phyloP scores from a whole-genome alignment of 2,797 vertebrate genomes.

The Loriculus beryllinus region DNA sequence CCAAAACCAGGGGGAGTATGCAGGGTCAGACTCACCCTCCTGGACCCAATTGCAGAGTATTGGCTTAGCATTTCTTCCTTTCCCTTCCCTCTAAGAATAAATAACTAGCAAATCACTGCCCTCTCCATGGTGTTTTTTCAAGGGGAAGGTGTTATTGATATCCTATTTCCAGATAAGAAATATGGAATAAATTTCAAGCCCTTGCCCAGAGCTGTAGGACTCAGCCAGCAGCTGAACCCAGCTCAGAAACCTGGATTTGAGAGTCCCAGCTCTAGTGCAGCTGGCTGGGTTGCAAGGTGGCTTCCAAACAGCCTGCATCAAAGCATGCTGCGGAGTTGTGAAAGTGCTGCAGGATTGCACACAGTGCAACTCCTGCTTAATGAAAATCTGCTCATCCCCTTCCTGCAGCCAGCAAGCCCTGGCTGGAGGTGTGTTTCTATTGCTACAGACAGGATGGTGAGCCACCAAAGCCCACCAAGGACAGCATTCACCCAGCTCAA shows the following conservation, averaged over 20 bases:
- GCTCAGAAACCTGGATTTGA: neutral
- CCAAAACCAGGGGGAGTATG: accelerated
- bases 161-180: conserved; percentile 16
- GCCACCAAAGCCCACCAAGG: neutral
- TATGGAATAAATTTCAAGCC: neutral
- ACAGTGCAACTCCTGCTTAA: neutral
- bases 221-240: neutral
- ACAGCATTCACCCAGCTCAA: neutral
- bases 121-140: neutral
- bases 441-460: accelerated
- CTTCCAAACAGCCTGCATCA: conserved; percentile 43
- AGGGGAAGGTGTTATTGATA: neutral
- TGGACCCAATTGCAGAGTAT: accelerated
- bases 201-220: neutral
- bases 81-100: neutral
- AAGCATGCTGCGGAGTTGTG: neutral
- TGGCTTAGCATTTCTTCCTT: neutral
- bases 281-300: neutral
- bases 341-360: neutral
- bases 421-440: neutral
- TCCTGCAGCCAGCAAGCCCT: neutral
- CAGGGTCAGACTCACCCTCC: neutral
- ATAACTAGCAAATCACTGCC: neutral
- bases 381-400: neutral
- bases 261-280: neutral